Evolutionary conservation across 1,140 invertebrate species (phyloP), one percentile per base, ranked within the genome.

Genomic region (Drosophila kohkoa): DNA sequence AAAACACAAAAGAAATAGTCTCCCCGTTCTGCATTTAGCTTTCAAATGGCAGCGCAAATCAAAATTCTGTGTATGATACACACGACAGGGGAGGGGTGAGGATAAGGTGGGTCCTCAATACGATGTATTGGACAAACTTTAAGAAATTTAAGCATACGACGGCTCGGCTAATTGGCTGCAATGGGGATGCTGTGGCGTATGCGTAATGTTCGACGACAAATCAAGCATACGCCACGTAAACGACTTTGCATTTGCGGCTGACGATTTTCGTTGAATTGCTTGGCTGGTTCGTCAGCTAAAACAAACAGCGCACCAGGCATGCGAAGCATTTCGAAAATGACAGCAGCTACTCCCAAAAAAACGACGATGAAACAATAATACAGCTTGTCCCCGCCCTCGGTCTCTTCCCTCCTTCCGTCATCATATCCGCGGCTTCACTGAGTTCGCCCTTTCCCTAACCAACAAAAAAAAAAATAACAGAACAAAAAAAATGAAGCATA

Each of bases 51-150:
- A 77, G 65, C 65, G 71, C 65, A 82, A 88, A 88, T 88, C 85
- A 88, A 88, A 88, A 88, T 88, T 89, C 83, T 79, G 83, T 58
- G 80, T 88, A 77, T 88, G 83, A 89, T 83, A 89, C 83, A 54
- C 52, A n/a, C 25, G 49, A 20, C 1, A 49, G 16, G 15, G 48
- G n/a, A 38, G 13, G 16, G 3, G 32, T 35, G 2, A 20, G 13
- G 16, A 46, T 35, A 8, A 11, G 55, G 5, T 11, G 15, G 16
- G 48, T 10, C 20, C 10, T 13, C 1, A 8, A 48, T 48, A 16
- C 15, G 48, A 10, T 6, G 25, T 57, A 43, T 25, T 46, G 32
- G 35, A 28, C 45, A 75, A 82, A 87, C 65, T 86, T 86, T 71
- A 82, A 73, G 64, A 60, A 75, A 69, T 79, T 76, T 68, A 64